Evolutionary conservation across 2,797 vertebrate genomes (phyloP), one percentile per base, ranked within the genome.

Genomic region (Pampus argenteus): DNA sequence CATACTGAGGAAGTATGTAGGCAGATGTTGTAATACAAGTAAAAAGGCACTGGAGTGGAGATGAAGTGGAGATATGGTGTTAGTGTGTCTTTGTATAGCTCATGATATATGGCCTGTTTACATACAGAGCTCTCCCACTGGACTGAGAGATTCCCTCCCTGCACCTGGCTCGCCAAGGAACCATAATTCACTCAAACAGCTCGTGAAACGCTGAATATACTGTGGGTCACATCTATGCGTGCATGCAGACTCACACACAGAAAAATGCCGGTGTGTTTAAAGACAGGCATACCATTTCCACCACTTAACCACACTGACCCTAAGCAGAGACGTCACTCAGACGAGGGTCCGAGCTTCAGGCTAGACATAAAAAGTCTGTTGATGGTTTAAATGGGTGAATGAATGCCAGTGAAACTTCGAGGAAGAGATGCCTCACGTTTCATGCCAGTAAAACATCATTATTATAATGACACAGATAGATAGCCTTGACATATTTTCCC

Each of bases 41-140:
- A 86, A 82, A 87, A 81, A 82, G 36, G 4, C 29, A 28, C 13
- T 38, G 44, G 28, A 44, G 28, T 17, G 40, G 13, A 60, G 69
- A 66, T 23, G 38, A 48, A 48, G 10, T 50, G 31, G 15, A 69
- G 48, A 47, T 66, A 15, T 3, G 25, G 34, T 9, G 78, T 67
- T 49, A 34, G 63, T 51, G 54, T 44, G 55, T 79, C 71, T 78
- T 59, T 77, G 60, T 58, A 42, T 48, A 63, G 23, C 67, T 78
- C 17, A 23, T 80, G 86, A 87, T 88, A 44, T 82, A 85, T 69
- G 67, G 29, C 6, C 6, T 89, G 81, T 90, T 91, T 93, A 89
- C 75, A 76, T 40, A 59, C 18, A n/a, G 20, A n/a, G 63, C 73
- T 74, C 73, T 83, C 82, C 78, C 86, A 85, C 82, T n/a, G 28